Percentiles rank a stretch among this genome's conserved stretches.
Evolutionary conservation across 2,888 invertebrate genomes (phyloP).

Genomic region (Torymus aiolomorphi): DNA sequence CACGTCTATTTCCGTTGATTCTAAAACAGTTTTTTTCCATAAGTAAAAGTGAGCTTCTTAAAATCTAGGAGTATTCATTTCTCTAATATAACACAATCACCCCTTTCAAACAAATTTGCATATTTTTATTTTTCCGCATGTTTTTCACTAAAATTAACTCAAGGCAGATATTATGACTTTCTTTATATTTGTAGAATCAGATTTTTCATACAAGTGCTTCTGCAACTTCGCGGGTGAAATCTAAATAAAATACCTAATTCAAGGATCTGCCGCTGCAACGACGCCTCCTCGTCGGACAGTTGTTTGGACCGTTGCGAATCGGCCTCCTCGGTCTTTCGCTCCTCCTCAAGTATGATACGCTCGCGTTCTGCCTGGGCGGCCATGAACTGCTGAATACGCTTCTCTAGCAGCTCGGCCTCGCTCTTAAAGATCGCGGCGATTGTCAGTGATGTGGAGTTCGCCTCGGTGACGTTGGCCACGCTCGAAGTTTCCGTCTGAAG

Average conservation of each 20-base stretch:
- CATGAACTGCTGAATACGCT: slow-evolving; percentile 74
- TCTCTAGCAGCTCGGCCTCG: slow-evolving; percentile 73
- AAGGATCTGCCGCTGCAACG: slow-evolving; percentile 85
- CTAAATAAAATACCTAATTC: slow-evolving; percentile 76
- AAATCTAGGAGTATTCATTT: too few relatives aligned
- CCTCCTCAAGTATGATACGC: slow-evolving; percentile 74
- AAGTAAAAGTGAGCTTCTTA: too few relatives aligned
- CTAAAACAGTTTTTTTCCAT: slow-evolving; percentile 63
- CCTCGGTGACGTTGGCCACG: slow-evolving; percentile 61
- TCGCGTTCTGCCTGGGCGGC: slow-evolving; percentile 74
- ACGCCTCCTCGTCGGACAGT: slow-evolving; percentile 86
- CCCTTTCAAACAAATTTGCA: too few relatives aligned
- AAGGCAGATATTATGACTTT: too few relatives aligned
- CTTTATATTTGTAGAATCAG: too few relatives aligned
- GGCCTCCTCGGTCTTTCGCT: slow-evolving; percentile 79
- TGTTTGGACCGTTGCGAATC: slow-evolving; percentile 82
- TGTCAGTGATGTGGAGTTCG: slow-evolving; percentile 71
- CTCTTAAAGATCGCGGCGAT: slow-evolving; percentile 74
- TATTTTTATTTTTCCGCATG: too few relatives aligned
- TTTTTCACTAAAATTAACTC: too few relatives aligned
- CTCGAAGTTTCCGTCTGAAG: neutral
- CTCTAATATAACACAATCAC: too few relatives aligned
- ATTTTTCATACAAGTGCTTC: too few relatives aligned
- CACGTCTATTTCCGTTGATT: slow-evolving; percentile 85
- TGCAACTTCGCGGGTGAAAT: too few relatives aligned